A percentile compares a stretch with the other conserved stretches of the same genome.
Conservation (phyloP, 2,113 vertebrate genomes). For the Gorilla gorilla region DNA sequence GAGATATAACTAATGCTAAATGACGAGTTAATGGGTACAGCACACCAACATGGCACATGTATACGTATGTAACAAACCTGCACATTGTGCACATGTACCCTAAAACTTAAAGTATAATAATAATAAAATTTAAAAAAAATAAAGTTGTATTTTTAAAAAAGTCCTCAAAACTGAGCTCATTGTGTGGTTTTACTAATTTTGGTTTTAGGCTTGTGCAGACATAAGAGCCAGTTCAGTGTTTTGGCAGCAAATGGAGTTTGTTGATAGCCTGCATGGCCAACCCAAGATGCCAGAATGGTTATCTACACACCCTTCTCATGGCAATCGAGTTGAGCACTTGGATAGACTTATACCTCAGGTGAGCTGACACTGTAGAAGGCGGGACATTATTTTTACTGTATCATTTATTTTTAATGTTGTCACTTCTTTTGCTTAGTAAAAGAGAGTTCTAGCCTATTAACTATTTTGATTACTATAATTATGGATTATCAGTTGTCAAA, state of each 20-base stretch:
- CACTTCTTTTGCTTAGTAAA: slow-evolving; percentile 7
- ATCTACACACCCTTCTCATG: slow-evolving; percentile 97
- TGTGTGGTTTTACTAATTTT: slow-evolving; percentile 52
- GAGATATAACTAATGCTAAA: no score
- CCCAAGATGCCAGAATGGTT: slow-evolving; percentile 92
- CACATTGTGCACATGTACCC: no score
- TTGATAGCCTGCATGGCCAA: slow-evolving; percentile 83
- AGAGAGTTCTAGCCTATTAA: background rate
- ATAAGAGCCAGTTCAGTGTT: slow-evolving; percentile 94
- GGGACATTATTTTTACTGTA: background rate
- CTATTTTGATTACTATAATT: slow-evolving; percentile 1
- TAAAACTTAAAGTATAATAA: no score
- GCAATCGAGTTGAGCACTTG: slow-evolving; percentile 88
- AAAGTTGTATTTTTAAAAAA: background rate
- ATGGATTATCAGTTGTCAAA: background rate
- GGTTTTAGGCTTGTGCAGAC: slow-evolving; percentile 92
- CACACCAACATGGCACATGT: no score
- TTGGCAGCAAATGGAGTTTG: slow-evolving; percentile 95
- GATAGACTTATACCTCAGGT: slow-evolving; percentile 94
- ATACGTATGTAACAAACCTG: no score
- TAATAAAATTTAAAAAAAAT: no score
- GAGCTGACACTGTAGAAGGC: slow-evolving; percentile 47
- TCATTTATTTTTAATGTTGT: slow-evolving; percentile 23
- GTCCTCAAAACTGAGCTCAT: background rate
- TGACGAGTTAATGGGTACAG: no score